Evolutionary conservation across 2,113 vertebrate genomes (phyloP).

Genomic region (Silurus glanis): DNA sequence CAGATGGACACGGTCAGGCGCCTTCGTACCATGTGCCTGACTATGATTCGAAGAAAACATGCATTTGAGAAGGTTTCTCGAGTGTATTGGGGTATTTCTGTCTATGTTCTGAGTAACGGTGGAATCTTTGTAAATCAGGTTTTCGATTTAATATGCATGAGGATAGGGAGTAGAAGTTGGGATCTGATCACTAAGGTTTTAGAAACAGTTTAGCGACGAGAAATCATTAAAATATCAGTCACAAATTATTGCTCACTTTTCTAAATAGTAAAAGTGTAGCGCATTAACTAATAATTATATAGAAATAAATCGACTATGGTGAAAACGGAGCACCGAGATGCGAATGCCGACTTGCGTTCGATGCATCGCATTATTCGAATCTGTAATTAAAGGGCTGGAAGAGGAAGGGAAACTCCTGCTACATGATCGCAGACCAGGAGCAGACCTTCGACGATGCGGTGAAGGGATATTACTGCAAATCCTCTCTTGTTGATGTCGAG

Average conservation of each 20-base stretch:
- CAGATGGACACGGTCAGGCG: conserved; percentile 35
- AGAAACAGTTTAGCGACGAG: too few relatives aligned
- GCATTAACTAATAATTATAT: too few relatives aligned
- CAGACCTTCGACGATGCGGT: conserved; percentile 80
- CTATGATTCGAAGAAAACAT: background rate
- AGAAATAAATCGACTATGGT: too few relatives aligned
- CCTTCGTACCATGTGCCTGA: background rate
- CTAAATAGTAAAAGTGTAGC: too few relatives aligned
- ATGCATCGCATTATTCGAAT: too few relatives aligned
- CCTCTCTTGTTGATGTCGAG: conserved; percentile 81
- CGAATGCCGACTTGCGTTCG: too few relatives aligned
- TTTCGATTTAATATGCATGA: background rate
- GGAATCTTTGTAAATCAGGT: background rate
- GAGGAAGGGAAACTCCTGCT: conserved; percentile 84
- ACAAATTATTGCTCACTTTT: too few relatives aligned
- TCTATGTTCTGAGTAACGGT: background rate
- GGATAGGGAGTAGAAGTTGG: too few relatives aligned
- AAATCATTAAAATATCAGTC: too few relatives aligned
- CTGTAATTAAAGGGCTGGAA: conserved; percentile 82
- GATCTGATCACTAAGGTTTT: too few relatives aligned
- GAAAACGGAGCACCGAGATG: too few relatives aligned
- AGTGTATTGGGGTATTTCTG: background rate
- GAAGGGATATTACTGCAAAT: conserved; percentile 86
- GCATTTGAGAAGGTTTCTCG: background rate
- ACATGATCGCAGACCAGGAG: conserved; percentile 78